A percentile compares a stretch with the other conserved stretches of the same genome.
phyloP scores from a whole-genome alignment of 2,888 invertebrate genomes.

The Gnatocerus cornutus region DNA sequence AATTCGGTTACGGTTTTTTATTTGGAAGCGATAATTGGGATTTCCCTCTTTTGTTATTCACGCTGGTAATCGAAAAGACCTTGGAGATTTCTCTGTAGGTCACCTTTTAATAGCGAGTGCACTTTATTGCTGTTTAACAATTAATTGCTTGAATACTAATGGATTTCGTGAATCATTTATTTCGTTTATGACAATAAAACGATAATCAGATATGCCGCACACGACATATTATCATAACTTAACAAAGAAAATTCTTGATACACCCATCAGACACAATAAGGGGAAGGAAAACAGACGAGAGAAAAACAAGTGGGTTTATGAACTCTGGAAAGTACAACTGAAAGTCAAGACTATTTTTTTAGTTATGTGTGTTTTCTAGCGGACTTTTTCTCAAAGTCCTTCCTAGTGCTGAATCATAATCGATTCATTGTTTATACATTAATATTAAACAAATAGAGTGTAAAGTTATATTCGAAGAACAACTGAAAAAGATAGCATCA shows the following conservation, averaged over 20 bases:
- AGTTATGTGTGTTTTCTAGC: too few relatives aligned
- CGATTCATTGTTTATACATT: too few relatives aligned
- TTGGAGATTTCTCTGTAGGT: slow-evolving; percentile 58
- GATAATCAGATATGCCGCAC: slow-evolving; percentile 48
- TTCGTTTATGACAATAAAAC: slow-evolving; percentile 42
- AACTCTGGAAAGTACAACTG: slow-evolving; percentile 7
- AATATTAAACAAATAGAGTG: too few relatives aligned
- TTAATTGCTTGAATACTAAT: slow-evolving; percentile 48
- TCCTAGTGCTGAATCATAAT: too few relatives aligned
- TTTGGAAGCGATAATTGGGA: slow-evolving; percentile 48
- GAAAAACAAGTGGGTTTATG: slow-evolving; percentile 31
- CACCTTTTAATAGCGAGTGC: slow-evolving; percentile 53
- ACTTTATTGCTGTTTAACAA: slow-evolving; percentile 45
- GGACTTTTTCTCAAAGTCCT: too few relatives aligned
- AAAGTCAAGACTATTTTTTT: background rate
- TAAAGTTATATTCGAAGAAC: too few relatives aligned
- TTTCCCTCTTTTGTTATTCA: slow-evolving; percentile 54
- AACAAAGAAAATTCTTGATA: slow-evolving; percentile 38
- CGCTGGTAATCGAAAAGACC: slow-evolving; percentile 49
- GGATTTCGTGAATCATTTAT: slow-evolving; percentile 39
- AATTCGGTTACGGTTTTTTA: slow-evolving; percentile 35
- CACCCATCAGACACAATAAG: slow-evolving; percentile 20
- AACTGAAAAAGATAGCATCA: too few relatives aligned
- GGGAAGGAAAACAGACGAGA: slow-evolving; percentile 9
- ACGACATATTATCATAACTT: slow-evolving; percentile 35